A percentile compares a stretch with the other conserved stretches of the same genome.
These are phyloP conservation scores for Crepidodera aurea DNA, from an alignment of 2,888 invertebrate species.

Conservation along the genomic window DNA sequence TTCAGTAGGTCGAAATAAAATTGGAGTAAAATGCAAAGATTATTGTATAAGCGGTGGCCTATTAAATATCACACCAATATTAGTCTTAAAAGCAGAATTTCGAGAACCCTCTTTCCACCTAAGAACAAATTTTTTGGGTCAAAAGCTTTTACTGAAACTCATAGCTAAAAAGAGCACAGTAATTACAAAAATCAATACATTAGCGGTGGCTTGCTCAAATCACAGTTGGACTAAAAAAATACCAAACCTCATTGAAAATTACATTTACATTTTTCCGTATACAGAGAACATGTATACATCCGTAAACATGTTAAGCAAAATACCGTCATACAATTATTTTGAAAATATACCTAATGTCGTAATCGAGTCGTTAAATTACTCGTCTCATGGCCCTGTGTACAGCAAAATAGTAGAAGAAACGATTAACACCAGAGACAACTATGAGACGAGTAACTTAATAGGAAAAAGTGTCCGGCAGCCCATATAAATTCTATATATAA, in stretches of 20 bases:
- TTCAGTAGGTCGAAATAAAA: constrained; percentile 11
- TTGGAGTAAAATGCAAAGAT: constrained; percentile 2
- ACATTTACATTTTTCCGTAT: not conserved
- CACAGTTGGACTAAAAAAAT: not conserved
- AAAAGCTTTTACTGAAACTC: no score
- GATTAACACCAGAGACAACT: not conserved
- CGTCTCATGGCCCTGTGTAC: not conserved
- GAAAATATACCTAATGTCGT: constrained; percentile 2
- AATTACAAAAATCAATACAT: no score
- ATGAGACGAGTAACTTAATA: no score
- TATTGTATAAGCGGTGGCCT: not conserved
- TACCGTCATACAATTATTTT: not conserved
- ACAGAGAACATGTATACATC: not conserved
- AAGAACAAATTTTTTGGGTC: no score
- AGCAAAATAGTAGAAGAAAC: not conserved
- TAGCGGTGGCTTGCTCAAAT: no score
- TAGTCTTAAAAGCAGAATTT: no score
- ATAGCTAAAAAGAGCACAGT: no score
- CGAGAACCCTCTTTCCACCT: no score
- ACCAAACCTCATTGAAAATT: constrained; percentile 1
- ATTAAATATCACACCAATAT: no score
- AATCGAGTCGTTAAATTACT: not conserved
- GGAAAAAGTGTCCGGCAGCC: no score
- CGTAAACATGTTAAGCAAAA: not conserved
- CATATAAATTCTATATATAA: no score